These are phyloP conservation scores for Doryteuthis pealeii DNA, from an alignment of 1,140 invertebrate genomes.

Conservation along the genomic window DNA sequence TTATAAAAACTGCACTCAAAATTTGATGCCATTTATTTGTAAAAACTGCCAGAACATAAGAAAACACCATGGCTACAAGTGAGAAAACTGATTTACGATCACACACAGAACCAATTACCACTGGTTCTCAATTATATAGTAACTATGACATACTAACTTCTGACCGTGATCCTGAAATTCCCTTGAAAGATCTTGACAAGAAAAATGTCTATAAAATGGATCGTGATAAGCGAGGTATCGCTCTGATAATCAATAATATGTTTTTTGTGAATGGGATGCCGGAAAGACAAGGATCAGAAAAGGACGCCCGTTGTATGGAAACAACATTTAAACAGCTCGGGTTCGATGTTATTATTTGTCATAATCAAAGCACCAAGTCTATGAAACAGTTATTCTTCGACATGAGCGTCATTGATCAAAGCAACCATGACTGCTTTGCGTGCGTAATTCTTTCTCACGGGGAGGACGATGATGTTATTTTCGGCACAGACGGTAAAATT, in stretches of 20 bases:
- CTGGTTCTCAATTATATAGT: no score
- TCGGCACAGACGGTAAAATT: conserved; percentile 46
- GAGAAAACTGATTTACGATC: no score
- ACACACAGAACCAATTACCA: no score
- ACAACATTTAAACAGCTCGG: not conserved
- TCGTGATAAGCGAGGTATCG: not conserved
- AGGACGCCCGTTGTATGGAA: not conserved
- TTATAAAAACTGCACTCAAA: no score
- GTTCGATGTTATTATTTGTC: not conserved
- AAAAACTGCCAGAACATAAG: no score
- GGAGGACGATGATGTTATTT: conserved; percentile 36
- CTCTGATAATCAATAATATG: not conserved
- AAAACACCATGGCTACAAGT: no score
- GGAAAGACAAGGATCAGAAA: not conserved
- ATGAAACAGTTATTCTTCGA: not conserved
- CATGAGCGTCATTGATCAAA: conserved; percentile 21
- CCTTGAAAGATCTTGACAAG: no score
- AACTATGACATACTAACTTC: no score
- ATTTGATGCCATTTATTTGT: no score
- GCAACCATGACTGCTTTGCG: conserved; percentile 42
- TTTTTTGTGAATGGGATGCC: not conserved
- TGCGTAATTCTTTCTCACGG: conserved; percentile 54
- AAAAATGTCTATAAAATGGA: not conserved
- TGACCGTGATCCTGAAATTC: no score
- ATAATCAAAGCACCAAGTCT: not conserved